Evolutionary conservation across 2,888 invertebrate genomes (phyloP).

Genomic region (Chesias legatella): DNA sequence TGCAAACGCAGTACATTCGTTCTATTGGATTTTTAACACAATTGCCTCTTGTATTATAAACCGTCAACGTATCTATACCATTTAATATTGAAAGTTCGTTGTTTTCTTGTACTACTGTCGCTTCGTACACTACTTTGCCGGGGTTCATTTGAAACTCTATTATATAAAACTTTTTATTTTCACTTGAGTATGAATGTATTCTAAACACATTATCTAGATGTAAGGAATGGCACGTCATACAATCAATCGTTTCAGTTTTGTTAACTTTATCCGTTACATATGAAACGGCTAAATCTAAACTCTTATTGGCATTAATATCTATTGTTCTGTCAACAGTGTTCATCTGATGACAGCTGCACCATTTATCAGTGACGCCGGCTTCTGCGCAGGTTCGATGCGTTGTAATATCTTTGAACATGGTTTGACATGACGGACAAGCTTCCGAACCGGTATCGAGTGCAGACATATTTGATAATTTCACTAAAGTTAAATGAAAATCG

Average conservation of each 20-base stretch:
- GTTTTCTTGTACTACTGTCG: slow-evolving; percentile 74
- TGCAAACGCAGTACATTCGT: slow-evolving; percentile 50
- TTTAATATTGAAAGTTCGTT: slow-evolving; percentile 67
- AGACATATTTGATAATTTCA: slow-evolving; percentile 66
- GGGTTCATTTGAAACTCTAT: slow-evolving; percentile 83
- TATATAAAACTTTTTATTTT: slow-evolving; percentile 71
- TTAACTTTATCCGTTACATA: slow-evolving; percentile 38
- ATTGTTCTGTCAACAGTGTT: slow-evolving; percentile 40
- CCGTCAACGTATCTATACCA: slow-evolving; percentile 66
- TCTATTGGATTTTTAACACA: slow-evolving; percentile 42
- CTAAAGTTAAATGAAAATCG: slow-evolving; percentile 86
- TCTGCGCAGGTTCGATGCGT: slow-evolving; percentile 82
- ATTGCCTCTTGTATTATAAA: slow-evolving; percentile 44
- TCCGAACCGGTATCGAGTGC: slow-evolving; percentile 68
- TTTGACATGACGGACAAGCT: slow-evolving; percentile 82
- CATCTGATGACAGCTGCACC: slow-evolving; percentile 85
- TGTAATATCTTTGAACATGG: slow-evolving; percentile 81
- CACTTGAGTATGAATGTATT: slow-evolving; percentile 54
- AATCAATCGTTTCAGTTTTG: slow-evolving; percentile 41
- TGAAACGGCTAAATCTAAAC: slow-evolving; percentile 62
- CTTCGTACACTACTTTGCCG: slow-evolving; percentile 83
- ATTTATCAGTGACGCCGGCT: slow-evolving; percentile 83
- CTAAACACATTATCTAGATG: slow-evolving; percentile 69
- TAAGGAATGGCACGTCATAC: slow-evolving; percentile 72
- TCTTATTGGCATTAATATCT: slow-evolving; percentile 59